These are phyloP conservation scores for Archips xylosteana DNA, from an alignment of 2,888 invertebrate species.

Conservation along the genomic window DNA sequence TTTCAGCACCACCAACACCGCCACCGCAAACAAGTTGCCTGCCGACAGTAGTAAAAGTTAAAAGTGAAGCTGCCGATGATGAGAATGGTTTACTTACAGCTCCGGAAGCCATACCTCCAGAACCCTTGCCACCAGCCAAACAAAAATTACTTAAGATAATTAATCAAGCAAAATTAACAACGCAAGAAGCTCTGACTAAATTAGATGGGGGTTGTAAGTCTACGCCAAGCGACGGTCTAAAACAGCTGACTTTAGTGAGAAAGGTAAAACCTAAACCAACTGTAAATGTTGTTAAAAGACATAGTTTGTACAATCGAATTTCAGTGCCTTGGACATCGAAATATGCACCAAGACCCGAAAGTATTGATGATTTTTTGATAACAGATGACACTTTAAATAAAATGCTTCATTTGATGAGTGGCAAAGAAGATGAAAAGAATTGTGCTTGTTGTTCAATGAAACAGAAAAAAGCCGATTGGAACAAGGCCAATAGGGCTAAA, in stretches of 20 bases:
- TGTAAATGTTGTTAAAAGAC: background rate
- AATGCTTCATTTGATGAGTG: conserved; percentile 62
- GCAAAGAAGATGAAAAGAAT: conserved; percentile 23
- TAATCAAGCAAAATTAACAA: conserved; percentile 27
- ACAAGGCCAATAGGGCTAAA: conserved; percentile 13
- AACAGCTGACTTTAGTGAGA: background rate
- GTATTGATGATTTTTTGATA: conserved; percentile 49
- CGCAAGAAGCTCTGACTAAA: conserved; percentile 35
- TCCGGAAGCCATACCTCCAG: conserved; percentile 1
- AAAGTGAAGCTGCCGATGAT: background rate
- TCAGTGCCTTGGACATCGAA: conserved; percentile 28
- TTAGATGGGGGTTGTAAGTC: conserved; percentile 8
- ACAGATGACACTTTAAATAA: conserved; percentile 68
- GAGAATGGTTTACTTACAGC: background rate
- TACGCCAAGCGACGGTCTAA: background rate
- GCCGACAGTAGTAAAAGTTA: conserved; percentile 21
- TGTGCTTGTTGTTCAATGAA: conserved; percentile 35
- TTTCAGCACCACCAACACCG: background rate
- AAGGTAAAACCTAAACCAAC: conserved; percentile 3
- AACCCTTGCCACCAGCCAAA: conserved; percentile 27
- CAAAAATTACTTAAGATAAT: conserved; percentile 36
- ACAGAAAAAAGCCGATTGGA: conserved; percentile 39
- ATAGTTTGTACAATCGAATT: background rate
- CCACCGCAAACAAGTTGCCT: background rate
- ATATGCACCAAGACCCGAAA: background rate